These are phyloP conservation scores for Palloptera scutellata DNA, from an alignment of 2,888 invertebrate genomes.

Conservation along the genomic window DNA sequence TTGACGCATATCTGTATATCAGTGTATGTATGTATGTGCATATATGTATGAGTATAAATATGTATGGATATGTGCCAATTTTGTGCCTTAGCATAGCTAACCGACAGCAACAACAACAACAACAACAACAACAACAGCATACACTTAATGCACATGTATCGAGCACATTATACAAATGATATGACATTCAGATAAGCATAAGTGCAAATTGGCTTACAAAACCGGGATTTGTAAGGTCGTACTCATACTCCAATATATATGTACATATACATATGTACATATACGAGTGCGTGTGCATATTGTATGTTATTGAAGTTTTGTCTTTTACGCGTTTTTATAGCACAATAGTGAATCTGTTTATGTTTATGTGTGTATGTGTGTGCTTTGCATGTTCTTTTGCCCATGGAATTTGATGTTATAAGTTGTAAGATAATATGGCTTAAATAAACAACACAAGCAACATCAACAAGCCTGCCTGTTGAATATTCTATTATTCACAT, in stretches of 20 bases:
- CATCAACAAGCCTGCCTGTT: conserved; percentile 38
- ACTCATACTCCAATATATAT: conserved; percentile 22
- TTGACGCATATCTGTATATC: conserved; percentile 13
- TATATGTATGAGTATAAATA: too few relatives aligned
- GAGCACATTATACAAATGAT: conserved; percentile 64
- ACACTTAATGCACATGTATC: conserved; percentile 48
- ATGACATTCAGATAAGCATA: conserved; percentile 65
- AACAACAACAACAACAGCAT: too few relatives aligned
- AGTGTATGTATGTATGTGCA: conserved; percentile 12
- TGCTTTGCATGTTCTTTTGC: not conserved
- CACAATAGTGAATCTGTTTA: too few relatives aligned
- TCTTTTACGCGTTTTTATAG: not conserved
- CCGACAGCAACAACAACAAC: too few relatives aligned
- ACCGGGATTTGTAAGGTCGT: conserved; percentile 58
- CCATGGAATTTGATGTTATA: not conserved
- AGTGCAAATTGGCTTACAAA: conserved; percentile 65
- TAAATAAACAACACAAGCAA: conserved; percentile 28
- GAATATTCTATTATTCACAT: conserved; percentile 39
- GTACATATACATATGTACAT: conserved; percentile 9
- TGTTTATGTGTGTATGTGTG: not conserved
- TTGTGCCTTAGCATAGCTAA: too few relatives aligned
- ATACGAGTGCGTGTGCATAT: conserved; percentile 9
- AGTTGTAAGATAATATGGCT: conserved; percentile 24
- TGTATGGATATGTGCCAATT: too few relatives aligned
- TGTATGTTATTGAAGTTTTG: not conserved